A percentile compares a stretch with the other conserved stretches of the same genome.
Conservation (phyloP, 2,888 invertebrate genomes). For the Cerceris ruficornis region DNA sequence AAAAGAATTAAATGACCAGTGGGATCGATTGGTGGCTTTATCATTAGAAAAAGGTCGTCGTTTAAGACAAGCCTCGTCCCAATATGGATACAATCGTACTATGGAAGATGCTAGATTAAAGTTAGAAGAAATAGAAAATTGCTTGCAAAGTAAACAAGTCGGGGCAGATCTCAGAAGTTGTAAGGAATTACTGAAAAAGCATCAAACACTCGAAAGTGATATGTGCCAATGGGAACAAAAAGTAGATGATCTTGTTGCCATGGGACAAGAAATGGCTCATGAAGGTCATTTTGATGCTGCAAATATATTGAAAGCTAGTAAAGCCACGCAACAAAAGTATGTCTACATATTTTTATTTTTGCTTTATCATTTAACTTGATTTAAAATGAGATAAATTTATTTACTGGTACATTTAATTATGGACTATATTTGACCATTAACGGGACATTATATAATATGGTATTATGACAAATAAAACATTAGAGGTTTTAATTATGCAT, state of each 20-base stretch:
- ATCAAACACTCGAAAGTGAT: conserved; percentile 94
- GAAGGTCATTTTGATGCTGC: conserved; percentile 97
- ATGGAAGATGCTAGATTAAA: conserved; percentile 95
- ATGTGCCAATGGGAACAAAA: conserved; percentile 92
- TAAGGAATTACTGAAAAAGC: conserved; percentile 94
- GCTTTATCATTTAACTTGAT: not conserved
- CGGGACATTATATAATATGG: not conserved
- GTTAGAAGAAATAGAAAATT: conserved; percentile 91
- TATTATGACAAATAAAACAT: not conserved
- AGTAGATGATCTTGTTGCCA: conserved; percentile 89
- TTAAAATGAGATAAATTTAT: not conserved
- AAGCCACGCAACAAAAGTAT: conserved; percentile 87
- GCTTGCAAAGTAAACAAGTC: conserved; percentile 90
- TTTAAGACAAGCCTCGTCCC: conserved; percentile 93
- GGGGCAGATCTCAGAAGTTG: conserved; percentile 96
- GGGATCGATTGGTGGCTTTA: conserved; percentile 88
- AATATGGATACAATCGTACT: conserved; percentile 89
- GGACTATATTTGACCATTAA: too few relatives aligned
- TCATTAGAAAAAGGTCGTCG: conserved; percentile 88
- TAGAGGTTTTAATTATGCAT: not conserved
- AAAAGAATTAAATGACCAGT: conserved; percentile 88
- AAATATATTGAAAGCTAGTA: conserved; percentile 91
- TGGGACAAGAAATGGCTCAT: conserved; percentile 94
- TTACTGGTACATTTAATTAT: too few relatives aligned
- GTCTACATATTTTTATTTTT: conserved; percentile 42